phyloP scores from a whole-genome alignment of 2,888 invertebrate species.

The Leuctra nigra region DNA sequence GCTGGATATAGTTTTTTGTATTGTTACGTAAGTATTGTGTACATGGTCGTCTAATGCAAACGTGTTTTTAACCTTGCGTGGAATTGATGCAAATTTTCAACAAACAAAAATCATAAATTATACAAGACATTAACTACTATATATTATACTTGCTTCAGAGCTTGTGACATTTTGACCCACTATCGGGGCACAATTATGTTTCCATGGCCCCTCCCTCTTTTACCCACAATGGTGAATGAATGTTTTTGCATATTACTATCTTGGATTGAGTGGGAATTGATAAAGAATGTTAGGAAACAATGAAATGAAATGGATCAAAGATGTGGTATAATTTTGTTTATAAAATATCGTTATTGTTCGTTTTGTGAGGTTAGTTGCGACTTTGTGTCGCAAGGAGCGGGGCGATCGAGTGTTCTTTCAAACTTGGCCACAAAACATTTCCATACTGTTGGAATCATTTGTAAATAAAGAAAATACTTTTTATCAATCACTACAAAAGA shows the following conservation, averaged over 20 bases:
- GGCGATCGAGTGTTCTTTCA: not conserved
- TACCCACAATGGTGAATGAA: not conserved
- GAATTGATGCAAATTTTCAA: constrained; percentile 6
- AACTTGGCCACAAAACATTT: constrained; percentile 26
- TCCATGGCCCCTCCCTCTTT: not conserved
- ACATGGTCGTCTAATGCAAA: not conserved
- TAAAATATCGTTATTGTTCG: constrained; percentile 8
- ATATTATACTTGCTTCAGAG: constrained; percentile 20
- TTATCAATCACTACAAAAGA: constrained; percentile 38
- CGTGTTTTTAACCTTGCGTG: constrained; percentile 1
- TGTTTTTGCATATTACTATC: constrained; percentile 7
- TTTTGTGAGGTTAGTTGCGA: constrained; percentile 8
- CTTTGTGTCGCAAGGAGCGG: not conserved
- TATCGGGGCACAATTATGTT: too few relatives aligned
- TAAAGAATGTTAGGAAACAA: not conserved
- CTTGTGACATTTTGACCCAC: constrained; percentile 14
- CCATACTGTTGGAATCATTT: constrained; percentile 50
- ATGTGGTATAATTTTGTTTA: not conserved
- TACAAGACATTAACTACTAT: not conserved
- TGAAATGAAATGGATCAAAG: not conserved
- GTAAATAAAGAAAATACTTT: constrained; percentile 51
- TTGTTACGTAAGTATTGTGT: constrained; percentile 16
- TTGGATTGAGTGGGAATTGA: not conserved
- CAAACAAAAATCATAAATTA: not conserved
- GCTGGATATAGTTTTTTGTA: constrained; percentile 24